Conservation (phyloP, 2,113 vertebrate genomes). For the Corythaixoides concolor region DNA sequence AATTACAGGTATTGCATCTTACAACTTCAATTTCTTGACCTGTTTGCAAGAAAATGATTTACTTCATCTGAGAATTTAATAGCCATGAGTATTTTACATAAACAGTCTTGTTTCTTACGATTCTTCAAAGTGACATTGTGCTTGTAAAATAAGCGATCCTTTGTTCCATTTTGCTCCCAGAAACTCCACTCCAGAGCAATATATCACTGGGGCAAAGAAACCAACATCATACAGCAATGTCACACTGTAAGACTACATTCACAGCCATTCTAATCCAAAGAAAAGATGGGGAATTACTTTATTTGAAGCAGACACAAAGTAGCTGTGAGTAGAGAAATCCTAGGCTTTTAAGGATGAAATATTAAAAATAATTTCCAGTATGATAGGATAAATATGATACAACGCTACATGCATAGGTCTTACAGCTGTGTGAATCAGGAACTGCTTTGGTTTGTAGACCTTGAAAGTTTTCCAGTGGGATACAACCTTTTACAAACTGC, state of each 20-base stretch:
- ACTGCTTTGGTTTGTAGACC: background rate
- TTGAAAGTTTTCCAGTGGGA: background rate
- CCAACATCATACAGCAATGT: background rate
- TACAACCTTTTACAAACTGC: background rate
- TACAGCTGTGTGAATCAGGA: background rate
- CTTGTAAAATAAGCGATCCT: background rate
- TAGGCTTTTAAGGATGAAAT: background rate
- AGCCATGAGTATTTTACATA: background rate
- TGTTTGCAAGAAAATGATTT: background rate
- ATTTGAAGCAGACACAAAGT: background rate
- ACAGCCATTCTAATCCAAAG: background rate
- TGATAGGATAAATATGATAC: background rate
- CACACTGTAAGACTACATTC: background rate
- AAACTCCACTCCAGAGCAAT: background rate
- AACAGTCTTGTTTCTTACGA: background rate
- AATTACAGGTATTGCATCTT: background rate
- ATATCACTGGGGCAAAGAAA: background rate
- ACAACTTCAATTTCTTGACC: background rate
- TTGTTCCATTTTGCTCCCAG: background rate
- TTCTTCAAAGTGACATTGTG: background rate
- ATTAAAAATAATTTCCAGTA: background rate
- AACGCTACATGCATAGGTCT: background rate
- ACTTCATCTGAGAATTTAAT: background rate
- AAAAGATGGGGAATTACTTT: background rate
- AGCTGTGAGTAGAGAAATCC: background rate